Evolutionary conservation across 2,797 vertebrate species (phyloP).

Genomic region (Orestias chungarensis): DNA sequence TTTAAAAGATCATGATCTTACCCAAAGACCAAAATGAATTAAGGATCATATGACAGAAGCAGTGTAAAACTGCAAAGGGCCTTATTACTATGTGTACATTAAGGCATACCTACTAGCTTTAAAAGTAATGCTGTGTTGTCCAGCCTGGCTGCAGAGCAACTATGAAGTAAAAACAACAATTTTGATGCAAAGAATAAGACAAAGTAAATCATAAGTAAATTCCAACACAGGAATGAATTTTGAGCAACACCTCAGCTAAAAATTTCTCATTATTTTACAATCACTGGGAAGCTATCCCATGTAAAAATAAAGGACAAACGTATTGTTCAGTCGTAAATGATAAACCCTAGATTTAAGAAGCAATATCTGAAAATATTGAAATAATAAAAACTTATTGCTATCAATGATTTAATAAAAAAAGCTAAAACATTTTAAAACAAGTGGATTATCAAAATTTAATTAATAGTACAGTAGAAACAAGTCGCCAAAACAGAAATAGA

Average conservation of each 20-base stretch:
- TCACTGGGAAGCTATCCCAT: no score
- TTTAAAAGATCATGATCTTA: conserved; percentile 14
- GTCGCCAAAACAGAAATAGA: no score
- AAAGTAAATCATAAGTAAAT: neutral
- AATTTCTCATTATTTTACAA: neutral
- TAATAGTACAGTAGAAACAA: no score
- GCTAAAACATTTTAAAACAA: neutral
- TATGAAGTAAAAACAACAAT: neutral
- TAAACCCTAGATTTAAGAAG: neutral
- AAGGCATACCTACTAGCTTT: conserved; percentile 1
- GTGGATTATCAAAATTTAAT: neutral
- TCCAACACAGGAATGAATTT: neutral
- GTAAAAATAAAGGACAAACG: neutral
- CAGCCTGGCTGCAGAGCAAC: neutral
- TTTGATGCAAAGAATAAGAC: neutral
- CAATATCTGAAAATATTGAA: neutral
- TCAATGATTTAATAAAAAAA: neutral
- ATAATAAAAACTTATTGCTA: no score
- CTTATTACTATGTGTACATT: neutral
- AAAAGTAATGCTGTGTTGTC: neutral
- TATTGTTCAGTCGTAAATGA: neutral
- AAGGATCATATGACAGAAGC: neutral
- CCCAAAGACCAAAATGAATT: neutral
- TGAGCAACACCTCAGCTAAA: no score
- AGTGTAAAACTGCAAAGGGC: neutral